Base-by-base conservation (phyloP, 2,113 vertebrate genomes). In the Melanerpes formicivorus region DNA sequence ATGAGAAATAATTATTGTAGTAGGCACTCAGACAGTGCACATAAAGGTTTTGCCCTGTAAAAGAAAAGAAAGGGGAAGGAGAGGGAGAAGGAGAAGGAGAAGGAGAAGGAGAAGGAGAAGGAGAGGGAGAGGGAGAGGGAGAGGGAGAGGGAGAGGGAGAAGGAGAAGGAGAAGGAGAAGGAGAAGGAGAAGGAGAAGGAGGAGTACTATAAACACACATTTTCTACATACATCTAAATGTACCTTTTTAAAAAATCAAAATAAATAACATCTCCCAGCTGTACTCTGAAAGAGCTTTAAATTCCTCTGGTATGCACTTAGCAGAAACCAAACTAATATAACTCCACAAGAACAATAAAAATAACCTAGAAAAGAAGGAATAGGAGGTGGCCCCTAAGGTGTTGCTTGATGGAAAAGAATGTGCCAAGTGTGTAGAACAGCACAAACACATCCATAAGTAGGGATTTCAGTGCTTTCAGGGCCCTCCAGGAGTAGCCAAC, bases 401-500 rank as follows among this genome's bases (percentile, higher is more conserved):
- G 15, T 66, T 14, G 70, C 4, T 62, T 91, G 5, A 7, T 91
- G 42, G 42, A 89, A 78, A 60, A 64, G 52, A 81, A 64, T 21
- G 14, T 64, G 11, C 9, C 8, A 21, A 87, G 13, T 34, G 14
- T 46, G 10, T 40, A 34, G 29, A 85, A 46, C 15, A 55, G n/a
- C 32, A 56, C 14, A 32, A 88, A 11, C 0, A 0, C 29, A 46
- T 69, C 40, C 9, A 7, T 55, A 0, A 1, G 3, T 26, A 10
- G 18, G 17, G 3, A 62, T 66, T 70, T 52, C 50, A 67, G 6
- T 75, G 37, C 12, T 87, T 93, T 42, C 55, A 81, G 56, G 29
- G 19, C 29, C 19, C 11, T 82, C n/a, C 72, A 88, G 29, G 50
- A 90, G 14, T 40, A 71, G 34, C 17, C 2, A 5, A 48, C 11